Conservation (phyloP, 30 jellyfish, hydroid and myxozoan genomes). For the Calvadosia cruxmelitensis region DNA sequence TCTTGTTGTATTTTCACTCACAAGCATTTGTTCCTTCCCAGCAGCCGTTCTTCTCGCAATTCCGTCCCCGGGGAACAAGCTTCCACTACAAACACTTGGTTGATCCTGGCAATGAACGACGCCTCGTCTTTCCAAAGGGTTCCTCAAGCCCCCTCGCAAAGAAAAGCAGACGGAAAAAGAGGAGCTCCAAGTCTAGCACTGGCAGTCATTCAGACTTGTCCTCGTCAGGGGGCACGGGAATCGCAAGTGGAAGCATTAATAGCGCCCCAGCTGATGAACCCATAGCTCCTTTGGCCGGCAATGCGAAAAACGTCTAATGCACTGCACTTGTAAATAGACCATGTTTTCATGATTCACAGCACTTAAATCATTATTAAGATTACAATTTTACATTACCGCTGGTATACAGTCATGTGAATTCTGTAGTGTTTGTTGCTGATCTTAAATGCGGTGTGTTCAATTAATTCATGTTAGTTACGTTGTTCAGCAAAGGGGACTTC, state of each 20-base stretch:
- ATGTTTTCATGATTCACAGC: no score
- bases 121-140: neutral
- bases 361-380: no score
- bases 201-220: neutral
- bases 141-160: neutral
- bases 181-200: neutral
- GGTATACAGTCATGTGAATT: no score
- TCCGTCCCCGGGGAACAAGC: constrained; percentile 36
- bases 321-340: no score
- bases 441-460: no score
- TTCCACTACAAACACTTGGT: constrained; percentile 17
- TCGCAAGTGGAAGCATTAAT: neutral
- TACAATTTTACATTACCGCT: no score
- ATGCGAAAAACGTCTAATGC: no score
- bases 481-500: no score
- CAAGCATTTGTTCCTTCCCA: no score
- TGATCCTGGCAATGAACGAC: constrained; percentile 10
- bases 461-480: no score
- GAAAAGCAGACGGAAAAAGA: neutral
- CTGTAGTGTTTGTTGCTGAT: no score
- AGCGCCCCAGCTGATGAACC: neutral
- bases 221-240: neutral
- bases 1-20: neutral
- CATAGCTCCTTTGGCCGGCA: no score
- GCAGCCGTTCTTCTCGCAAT: constrained; percentile 17